A percentile compares a stretch with the other conserved stretches of the same genome.
Evolutionary conservation across 2,797 vertebrate species (phyloP).

Genomic region (Discoglossus pictus): DNA sequence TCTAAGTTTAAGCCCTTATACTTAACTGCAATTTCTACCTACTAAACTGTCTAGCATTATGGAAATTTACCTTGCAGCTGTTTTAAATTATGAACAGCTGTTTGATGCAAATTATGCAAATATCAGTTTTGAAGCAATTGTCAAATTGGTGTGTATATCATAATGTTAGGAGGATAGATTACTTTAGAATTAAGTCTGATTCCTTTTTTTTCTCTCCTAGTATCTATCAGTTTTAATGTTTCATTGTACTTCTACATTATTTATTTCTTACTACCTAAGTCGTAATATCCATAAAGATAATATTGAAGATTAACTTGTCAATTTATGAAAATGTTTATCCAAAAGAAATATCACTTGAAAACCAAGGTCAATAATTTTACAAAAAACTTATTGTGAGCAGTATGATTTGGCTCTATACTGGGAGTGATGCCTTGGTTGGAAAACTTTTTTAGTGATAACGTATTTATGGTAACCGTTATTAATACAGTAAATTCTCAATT

Average conservation of each 20-base stretch:
- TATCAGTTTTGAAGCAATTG: constrained; percentile 77
- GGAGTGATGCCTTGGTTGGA: too few species aligned
- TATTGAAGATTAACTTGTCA: constrained; percentile 15
- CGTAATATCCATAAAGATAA: constrained; percentile 13
- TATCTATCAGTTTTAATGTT: constrained; percentile 16
- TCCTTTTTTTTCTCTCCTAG: constrained; percentile 17
- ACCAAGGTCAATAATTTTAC: too few species aligned
- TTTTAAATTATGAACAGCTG: constrained; percentile 78
- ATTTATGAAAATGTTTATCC: too few species aligned
- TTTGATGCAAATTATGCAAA: constrained; percentile 77
- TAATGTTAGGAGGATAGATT: constrained; percentile 71
- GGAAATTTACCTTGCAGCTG: constrained; percentile 72
- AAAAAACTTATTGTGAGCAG: too few species aligned
- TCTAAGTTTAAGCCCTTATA: too few species aligned
- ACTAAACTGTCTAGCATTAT: constrained; percentile 41
- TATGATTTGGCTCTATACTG: too few species aligned
- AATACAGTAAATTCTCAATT: too few species aligned
- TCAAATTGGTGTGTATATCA: constrained; percentile 78
- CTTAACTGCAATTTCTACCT: constrained; percentile 13
- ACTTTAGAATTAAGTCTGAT: constrained; percentile 26
- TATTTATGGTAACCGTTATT: too few species aligned
- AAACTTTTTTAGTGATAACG: too few species aligned
- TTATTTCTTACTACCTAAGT: constrained; percentile 26
- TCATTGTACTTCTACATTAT: constrained; percentile 8
- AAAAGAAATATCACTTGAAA: too few species aligned